Conservation (phyloP, 2,797 vertebrate genomes). For the Etheostoma perlongum region DNA sequence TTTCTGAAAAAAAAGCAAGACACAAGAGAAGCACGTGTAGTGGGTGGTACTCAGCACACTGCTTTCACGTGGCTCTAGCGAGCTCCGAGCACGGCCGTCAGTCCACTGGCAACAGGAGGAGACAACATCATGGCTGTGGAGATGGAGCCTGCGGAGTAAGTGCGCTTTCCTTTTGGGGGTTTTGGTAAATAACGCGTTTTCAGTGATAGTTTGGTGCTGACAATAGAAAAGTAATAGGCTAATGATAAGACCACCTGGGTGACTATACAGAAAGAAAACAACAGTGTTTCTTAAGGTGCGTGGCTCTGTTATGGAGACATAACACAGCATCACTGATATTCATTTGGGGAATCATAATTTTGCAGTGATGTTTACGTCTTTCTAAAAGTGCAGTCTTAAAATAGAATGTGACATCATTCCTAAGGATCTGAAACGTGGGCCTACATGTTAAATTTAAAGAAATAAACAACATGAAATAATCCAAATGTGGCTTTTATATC, state of each 20-base stretch:
- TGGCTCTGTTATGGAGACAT: too few species aligned
- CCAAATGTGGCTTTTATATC: neutral
- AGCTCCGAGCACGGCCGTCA: slow-evolving; percentile 45
- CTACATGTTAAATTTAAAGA: neutral
- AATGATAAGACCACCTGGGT: neutral
- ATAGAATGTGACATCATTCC: neutral
- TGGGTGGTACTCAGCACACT: slow-evolving; percentile 73
- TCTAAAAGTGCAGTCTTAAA: neutral
- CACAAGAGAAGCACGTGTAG: slow-evolving; percentile 80
- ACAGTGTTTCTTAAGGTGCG: neutral
- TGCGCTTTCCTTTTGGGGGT: slow-evolving; percentile 10
- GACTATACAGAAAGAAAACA: neutral
- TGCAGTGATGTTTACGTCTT: neutral
- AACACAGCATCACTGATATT: neutral
- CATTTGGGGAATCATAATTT: neutral
- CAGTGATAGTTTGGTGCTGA: neutral
- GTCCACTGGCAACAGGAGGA: slow-evolving; percentile 65
- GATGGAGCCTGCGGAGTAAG: slow-evolving; percentile 87
- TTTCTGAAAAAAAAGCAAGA: slow-evolving; percentile 42
- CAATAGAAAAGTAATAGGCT: neutral
- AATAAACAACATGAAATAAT: neutral
- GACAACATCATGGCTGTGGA: slow-evolving; percentile 80
- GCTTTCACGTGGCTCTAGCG: slow-evolving; percentile 82
- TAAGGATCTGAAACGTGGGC: neutral
- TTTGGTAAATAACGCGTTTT: neutral